Evolutionary conservation across 2,797 vertebrate genomes (phyloP), one percentile per base, ranked within the genome.

Genomic region (Oreochromis mossambicus): DNA sequence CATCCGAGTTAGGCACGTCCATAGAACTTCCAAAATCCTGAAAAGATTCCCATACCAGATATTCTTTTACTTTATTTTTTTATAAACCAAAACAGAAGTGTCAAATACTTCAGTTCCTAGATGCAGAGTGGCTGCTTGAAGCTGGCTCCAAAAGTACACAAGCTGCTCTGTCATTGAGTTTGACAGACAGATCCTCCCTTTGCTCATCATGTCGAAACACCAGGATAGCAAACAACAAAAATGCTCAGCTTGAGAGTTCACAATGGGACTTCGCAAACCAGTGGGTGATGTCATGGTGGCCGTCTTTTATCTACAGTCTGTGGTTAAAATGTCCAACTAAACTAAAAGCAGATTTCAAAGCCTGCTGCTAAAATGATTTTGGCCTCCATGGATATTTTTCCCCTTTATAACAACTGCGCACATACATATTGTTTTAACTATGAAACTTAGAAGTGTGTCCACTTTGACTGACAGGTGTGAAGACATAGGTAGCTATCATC

Each of bases 241-340:
- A 70, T 46, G 66, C 14, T 41, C 38, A 1, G 5, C 38, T 70
- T 70, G 21, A 46, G 41, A 10, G 66, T 70, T 46, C 38, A 11
- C 6, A 70, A 46, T 46, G 41, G 21, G 66, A 70, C 38, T 17
- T 70, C 8, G 4, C 41, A 11, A 70, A 70, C 66, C 14, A 70
- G 6, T 46, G 66, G 21, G 38, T 70, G 66, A 70, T 17, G 38
- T 63, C 58, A 63, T 13, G 58, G 58, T 46, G 24, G 19, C 24
- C 0, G 3, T 70, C 0, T 70, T 43, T 68, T 0, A 43, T 17
- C 14, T 46, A 17, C 38, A 70, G 15, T 46, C 21, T 46, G 38
- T 70, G 38, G 38, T 70, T 26, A 70, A 70, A 46, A 3, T 5
- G 66, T 26, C 36, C 66, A 46, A 6, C 24, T 46, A 24, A 46